Evolutionary conservation across 2,113 vertebrate species (phyloP).

Genomic region (Propithecus coquereli): DNA sequence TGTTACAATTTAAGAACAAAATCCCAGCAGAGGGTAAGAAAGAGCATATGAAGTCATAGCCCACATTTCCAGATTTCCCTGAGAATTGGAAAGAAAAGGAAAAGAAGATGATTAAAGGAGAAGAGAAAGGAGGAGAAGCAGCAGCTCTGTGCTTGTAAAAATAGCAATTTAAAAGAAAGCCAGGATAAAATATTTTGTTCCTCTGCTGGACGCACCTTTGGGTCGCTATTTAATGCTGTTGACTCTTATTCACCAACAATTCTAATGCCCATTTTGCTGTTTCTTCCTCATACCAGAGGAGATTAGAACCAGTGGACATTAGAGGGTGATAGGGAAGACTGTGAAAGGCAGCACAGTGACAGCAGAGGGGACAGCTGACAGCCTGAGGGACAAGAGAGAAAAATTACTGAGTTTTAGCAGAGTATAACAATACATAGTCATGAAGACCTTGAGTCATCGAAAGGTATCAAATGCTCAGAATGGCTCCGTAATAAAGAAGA

Average conservation of each 20-base stretch:
- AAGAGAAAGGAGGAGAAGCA: neutral
- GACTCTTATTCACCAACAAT: neutral
- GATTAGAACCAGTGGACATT: conserved; percentile 6
- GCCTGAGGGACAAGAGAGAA: neutral
- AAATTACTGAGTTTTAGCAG: conserved; percentile 27
- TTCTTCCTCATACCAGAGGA: neutral
- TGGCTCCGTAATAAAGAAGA: neutral
- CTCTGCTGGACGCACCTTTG: neutral
- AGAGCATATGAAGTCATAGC: neutral
- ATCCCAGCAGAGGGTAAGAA: neutral
- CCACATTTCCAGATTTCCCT: neutral
- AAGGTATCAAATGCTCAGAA: neutral
- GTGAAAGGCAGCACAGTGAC: neutral
- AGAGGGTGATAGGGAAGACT: neutral
- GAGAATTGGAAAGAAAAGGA: neutral
- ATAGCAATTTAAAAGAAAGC: neutral
- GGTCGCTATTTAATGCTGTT: neutral
- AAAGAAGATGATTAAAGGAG: neutral
- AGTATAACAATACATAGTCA: neutral
- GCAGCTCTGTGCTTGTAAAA: neutral
- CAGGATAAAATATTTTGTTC: neutral
- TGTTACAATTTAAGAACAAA: conserved; percentile 7
- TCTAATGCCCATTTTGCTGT: neutral
- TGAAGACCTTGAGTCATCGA: conserved; percentile 14
- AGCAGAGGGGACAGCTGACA: conserved; percentile 38